Evolutionary conservation across 2,113 vertebrate species (phyloP), one percentile per base, ranked within the genome.

Genomic region (Aegithalos caudatus): DNA sequence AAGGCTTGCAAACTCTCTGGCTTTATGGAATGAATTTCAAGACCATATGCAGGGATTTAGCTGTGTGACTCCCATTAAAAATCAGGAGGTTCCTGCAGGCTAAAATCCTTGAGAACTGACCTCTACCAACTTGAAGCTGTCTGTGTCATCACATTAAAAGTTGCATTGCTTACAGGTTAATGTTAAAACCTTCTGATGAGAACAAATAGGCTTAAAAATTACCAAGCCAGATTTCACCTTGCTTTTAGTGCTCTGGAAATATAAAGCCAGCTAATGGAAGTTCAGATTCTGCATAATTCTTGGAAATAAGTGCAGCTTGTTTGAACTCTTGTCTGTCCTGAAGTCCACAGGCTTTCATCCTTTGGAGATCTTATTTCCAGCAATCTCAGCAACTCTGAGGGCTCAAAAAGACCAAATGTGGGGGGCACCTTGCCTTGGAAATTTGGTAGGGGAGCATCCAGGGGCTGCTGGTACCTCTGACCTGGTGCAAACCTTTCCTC

Each of bases 101-200:
- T 91, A 72, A 92, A 90, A 93, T 88, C 85, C 90, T 70, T 88
- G 78, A 92, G 78, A 97, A 84, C 40, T n/a, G 65, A 97, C 77
- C 88, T 94, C 91, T 80, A 53, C 53, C 47, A 72, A 88, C 73
- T 65, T 58, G 57, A 67, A 81, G 69, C 74, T 87, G 33, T n/a
- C 51, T 91, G 73, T 92, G 71, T 50, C 38, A n/a, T 48, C 88
- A 73, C 54, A 85, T 79, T 83, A 87, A 78, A 89, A 92, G 67
- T 57, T 72, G 38, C 58, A 53, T 4, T 35, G 62, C 53, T 87
- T 70, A 71, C 11, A 76, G 82, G 61, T 62, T 94, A 95, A 79
- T 54, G 9, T 33, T 53, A 81, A 93, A 90, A 78, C 28, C 31
- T 53, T 61, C 76, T 64, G 66, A 73, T 82, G 60, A 79, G 61